phyloP scores from a whole-genome alignment of 2,113 vertebrate species.

The Stictonetta naevosa region DNA sequence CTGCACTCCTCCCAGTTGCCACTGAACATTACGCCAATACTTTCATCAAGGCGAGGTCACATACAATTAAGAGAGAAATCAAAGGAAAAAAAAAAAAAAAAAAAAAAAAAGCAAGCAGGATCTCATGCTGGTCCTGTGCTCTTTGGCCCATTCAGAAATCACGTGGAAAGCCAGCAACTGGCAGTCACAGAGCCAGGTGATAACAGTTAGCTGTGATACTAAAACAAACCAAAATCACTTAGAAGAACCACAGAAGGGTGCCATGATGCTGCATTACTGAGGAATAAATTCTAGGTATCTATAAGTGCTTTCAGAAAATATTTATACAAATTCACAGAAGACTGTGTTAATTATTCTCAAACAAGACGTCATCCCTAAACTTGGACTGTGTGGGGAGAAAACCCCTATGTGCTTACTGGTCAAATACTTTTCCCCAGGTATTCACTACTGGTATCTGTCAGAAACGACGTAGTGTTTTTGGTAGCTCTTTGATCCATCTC shows the following conservation, averaged over 20 bases:
- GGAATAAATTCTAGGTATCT: neutral
- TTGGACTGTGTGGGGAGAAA: neutral
- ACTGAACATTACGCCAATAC: neutral
- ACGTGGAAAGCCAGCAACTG: neutral
- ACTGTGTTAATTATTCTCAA: neutral
- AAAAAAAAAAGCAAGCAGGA: neutral
- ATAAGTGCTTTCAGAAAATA: neutral
- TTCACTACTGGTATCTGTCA: neutral
- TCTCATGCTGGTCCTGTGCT: no score
- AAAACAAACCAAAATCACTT: neutral
- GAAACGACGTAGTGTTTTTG: accelerated
- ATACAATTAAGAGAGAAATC: neutral
- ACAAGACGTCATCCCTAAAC: neutral
- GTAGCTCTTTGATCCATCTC: neutral
- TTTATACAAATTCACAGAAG: neutral
- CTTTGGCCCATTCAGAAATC: neutral
- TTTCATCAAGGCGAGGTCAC: neutral
- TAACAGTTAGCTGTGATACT: accelerated
- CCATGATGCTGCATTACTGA: neutral
- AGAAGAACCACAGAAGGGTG: neutral
- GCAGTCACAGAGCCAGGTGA: neutral
- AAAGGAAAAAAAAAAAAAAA: no score
- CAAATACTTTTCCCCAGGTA: neutral
- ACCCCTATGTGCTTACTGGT: neutral
- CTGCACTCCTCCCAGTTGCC: neutral